These are phyloP conservation scores for Falco cherrug DNA, from an alignment of 2,797 vertebrate species.

Conservation along the genomic window DNA sequence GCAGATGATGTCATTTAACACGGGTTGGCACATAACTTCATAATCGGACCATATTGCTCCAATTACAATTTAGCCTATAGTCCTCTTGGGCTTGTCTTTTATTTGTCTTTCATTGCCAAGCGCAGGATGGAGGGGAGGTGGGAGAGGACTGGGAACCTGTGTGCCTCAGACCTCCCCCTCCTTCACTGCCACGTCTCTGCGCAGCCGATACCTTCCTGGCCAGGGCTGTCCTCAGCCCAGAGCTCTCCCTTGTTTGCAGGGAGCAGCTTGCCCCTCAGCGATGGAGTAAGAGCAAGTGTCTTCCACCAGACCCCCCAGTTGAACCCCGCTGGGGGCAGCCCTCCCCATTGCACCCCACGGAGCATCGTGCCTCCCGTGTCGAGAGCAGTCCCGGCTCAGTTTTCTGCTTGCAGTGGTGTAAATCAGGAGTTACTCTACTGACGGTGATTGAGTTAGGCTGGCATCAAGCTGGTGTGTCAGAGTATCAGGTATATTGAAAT, in stretches of 20 bases:
- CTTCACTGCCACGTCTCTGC: not conserved
- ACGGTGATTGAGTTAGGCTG: fast-evolving
- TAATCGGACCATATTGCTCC: constrained; percentile 73
- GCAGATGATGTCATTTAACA: constrained; percentile 75
- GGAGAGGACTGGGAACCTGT: not conserved
- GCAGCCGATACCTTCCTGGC: fast-evolving
- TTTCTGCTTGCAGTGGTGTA: not conserved
- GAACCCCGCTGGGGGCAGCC: fast-evolving
- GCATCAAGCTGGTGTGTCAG: fast-evolving
- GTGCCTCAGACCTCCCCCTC: not conserved
- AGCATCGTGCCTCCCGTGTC: fast-evolving
- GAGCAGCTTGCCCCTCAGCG: not conserved
- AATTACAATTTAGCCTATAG: constrained; percentile 72
- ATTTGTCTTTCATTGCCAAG: not conserved
- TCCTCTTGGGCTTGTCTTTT: constrained; percentile 50
- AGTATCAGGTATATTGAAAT: not conserved
- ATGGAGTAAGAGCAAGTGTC: not conserved
- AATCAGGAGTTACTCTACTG: not conserved
- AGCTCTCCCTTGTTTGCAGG: not conserved
- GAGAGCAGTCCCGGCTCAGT: fast-evolving
- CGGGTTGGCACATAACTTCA: constrained; percentile 65
- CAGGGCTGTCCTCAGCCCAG: not conserved
- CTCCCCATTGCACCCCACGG: not conserved
- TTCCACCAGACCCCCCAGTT: not conserved
- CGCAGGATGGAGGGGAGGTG: not conserved